phyloP scores from a whole-genome alignment of 2,888 invertebrate species.

The Caenorhabditis virilis region DNA sequence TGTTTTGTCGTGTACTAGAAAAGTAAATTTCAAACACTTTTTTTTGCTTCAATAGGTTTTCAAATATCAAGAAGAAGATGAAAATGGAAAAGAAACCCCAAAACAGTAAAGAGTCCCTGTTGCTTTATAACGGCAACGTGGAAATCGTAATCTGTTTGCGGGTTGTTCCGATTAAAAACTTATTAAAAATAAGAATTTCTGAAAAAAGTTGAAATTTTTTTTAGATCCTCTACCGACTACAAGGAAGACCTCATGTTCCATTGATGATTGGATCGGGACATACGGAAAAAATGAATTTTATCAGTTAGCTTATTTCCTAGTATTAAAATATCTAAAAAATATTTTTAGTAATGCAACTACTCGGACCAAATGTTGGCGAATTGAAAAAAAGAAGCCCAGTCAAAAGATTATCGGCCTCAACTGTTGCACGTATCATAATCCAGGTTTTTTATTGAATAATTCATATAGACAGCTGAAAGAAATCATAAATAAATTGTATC shows the following conservation, averaged over 20 bases:
- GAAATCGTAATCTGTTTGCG: too few species aligned
- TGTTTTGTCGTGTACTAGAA: too few species aligned
- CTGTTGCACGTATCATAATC: conserved; percentile 46
- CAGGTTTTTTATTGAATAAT: too few species aligned
- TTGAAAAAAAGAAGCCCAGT: conserved; percentile 48
- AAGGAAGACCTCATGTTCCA: conserved; percentile 46
- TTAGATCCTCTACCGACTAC: conserved; percentile 41
- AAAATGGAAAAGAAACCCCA: too few species aligned
- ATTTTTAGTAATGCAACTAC: conserved; percentile 50
- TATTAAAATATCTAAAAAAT: background rate
- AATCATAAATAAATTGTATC: background rate
- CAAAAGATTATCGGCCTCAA: conserved; percentile 41
- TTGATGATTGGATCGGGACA: conserved; percentile 35
- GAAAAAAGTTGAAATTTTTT: background rate
- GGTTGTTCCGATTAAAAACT: too few species aligned
- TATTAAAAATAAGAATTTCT: too few species aligned
- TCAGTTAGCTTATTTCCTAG: conserved; percentile 1
- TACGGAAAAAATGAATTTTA: conserved; percentile 36
- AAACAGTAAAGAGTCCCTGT: too few species aligned
- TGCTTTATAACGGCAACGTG: too few species aligned
- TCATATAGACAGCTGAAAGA: background rate
- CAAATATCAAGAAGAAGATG: too few species aligned
- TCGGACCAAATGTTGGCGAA: conserved; percentile 54
- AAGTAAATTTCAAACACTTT: too few species aligned
- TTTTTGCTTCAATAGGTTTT: too few species aligned